These are phyloP conservation scores for Recurvirostra avosetta DNA, from an alignment of 2,113 vertebrate species.

Conservation along the genomic window DNA sequence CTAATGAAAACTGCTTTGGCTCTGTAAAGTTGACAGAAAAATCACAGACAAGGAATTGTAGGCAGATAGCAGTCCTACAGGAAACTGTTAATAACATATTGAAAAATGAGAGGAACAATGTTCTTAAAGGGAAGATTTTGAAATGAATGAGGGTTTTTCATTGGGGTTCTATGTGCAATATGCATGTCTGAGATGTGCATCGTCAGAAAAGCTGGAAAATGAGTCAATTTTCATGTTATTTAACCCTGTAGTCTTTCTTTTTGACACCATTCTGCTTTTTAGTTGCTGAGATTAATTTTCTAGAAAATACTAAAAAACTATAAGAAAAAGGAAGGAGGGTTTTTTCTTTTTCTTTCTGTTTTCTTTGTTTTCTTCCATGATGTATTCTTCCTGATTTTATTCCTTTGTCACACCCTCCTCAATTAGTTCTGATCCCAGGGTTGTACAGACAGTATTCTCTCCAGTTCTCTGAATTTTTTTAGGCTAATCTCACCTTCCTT, in stretches of 20 bases:
- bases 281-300: background rate
- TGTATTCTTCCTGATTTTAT: background rate
- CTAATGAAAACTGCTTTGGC: background rate
- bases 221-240: background rate
- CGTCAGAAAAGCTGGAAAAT: background rate
- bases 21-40: background rate
- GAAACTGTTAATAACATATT: background rate
- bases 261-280: background rate
- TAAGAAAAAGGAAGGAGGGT: background rate
- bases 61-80: background rate
- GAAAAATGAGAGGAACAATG: background rate
- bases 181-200: background rate
- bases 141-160: background rate
- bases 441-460: background rate
- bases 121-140: background rate
- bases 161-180: background rate
- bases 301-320: background rate
- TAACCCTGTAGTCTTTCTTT: background rate
- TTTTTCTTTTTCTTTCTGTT: rapidly evolving
- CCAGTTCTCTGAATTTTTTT: background rate
- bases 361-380: background rate
- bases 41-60: background rate
- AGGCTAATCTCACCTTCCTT: background rate
- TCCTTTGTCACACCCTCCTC: background rate
- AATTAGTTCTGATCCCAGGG: background rate